Evolutionary conservation across 2,888 invertebrate genomes (phyloP).

Genomic region (Chromoteleia sp.): DNA sequence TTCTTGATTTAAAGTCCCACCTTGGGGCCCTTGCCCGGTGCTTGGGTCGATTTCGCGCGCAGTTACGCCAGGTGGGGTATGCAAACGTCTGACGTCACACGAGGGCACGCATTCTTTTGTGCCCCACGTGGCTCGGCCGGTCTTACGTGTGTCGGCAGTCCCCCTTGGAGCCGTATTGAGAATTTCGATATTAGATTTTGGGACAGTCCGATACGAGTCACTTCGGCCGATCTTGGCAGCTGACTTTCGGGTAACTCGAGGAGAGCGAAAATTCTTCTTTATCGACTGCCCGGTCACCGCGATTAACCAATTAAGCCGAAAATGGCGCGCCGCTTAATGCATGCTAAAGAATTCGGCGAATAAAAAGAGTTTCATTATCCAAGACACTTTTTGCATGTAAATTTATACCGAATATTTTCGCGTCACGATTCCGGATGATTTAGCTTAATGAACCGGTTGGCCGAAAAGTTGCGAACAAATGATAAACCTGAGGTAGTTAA

Average conservation of each 20-base stretch:
- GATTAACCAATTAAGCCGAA: neutral
- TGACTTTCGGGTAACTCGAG: conserved; percentile 18
- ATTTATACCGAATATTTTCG: conserved; percentile 20
- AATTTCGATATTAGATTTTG: conserved; percentile 49
- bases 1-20: conserved; percentile 64
- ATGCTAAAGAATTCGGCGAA: neutral
- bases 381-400: conserved; percentile 39
- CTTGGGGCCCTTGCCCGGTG: conserved; percentile 57
- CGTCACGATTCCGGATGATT: conserved; percentile 13
- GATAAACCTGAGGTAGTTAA: conserved; percentile 31
- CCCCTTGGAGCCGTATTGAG: conserved; percentile 34
- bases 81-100: conserved; percentile 79
- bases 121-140: conserved; percentile 55
- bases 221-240: conserved; percentile 46
- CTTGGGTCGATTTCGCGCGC: conserved; percentile 57
- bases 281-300: neutral
- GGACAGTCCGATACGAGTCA: conserved; percentile 26
- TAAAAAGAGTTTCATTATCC: neutral
- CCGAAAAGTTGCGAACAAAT: conserved; percentile 35
- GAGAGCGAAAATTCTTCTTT: neutral
- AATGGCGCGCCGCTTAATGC: neutral
- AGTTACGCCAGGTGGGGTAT: conserved; percentile 78
- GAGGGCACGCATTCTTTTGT: conserved; percentile 74
- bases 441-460: conserved; percentile 43
- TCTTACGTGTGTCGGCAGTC: conserved; percentile 51